Evolutionary conservation across 2,113 vertebrate species (phyloP).

Genomic region (Prionailurus viverrinus): DNA sequence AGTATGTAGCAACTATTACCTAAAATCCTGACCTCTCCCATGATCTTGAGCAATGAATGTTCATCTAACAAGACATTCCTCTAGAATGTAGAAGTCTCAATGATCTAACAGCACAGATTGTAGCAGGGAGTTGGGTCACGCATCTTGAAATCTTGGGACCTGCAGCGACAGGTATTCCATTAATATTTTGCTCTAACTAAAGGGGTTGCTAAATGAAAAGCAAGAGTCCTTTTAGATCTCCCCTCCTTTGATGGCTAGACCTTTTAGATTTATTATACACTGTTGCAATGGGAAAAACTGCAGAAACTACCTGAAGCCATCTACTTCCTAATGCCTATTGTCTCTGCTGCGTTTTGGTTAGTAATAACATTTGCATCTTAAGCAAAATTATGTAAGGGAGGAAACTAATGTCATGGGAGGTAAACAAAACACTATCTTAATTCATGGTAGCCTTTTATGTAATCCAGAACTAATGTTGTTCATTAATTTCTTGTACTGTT

Average conservation of each 20-base stretch:
- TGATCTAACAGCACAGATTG: not conserved
- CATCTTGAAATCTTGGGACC: not conserved
- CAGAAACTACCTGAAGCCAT: not conserved
- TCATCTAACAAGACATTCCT: not conserved
- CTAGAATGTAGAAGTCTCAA: not conserved
- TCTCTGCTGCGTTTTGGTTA: not conserved
- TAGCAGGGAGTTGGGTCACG: not conserved
- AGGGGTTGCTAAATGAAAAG: not conserved
- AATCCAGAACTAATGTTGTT: not conserved
- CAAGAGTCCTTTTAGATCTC: not conserved
- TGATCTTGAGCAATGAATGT: conserved; percentile 1
- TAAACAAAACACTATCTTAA: not conserved
- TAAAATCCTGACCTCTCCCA: not conserved
- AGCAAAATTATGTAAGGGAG: not conserved
- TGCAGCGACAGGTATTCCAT: not conserved
- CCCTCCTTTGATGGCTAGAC: not conserved
- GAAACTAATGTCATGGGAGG: not conserved
- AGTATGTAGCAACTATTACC: not conserved
- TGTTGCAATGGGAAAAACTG: not conserved
- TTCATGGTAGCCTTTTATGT: accelerated
- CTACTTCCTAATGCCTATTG: not conserved
- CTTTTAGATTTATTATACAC: not conserved
- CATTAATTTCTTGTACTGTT: not conserved
- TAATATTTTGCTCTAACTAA: not conserved
- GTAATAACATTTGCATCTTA: not conserved